Evolutionary conservation across 1,140 invertebrate species (phyloP).

Genomic region (Caenorhabditis elegans): DNA sequence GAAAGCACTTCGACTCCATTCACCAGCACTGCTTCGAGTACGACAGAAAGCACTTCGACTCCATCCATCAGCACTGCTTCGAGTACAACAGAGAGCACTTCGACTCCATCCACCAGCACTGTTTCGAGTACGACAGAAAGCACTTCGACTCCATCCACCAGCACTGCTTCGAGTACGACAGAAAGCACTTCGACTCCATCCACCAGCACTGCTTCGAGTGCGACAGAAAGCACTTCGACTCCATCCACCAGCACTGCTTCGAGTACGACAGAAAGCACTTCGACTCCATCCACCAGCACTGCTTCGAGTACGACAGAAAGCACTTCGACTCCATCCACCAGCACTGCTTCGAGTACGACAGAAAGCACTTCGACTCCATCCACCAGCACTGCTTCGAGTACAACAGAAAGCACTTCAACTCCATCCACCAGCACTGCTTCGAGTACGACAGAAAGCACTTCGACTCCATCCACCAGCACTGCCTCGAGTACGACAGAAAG

Average conservation of each 20-base stretch:
- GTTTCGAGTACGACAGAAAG: not conserved
- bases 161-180: too few species aligned
- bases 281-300: not conserved
- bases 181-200: too few species aligned
- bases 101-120: not conserved
- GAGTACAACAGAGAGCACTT: not conserved
- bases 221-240: too few species aligned
- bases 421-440: not conserved
- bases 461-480: not conserved
- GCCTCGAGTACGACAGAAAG: not conserved
- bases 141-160: too few species aligned
- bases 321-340: too few species aligned
- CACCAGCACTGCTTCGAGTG: too few species aligned
- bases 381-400: not conserved
- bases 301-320: too few species aligned
- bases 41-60: not conserved
- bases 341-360: too few species aligned
- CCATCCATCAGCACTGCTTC: not conserved
- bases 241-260: too few species aligned
- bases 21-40: not conserved
- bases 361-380: too few species aligned
- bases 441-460: not conserved
- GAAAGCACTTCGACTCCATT: not conserved
- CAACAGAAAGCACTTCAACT: not conserved
- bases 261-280: not conserved